phyloP scores from a whole-genome alignment of 2,888 invertebrate species.

The Therioaphis trifolii region DNA sequence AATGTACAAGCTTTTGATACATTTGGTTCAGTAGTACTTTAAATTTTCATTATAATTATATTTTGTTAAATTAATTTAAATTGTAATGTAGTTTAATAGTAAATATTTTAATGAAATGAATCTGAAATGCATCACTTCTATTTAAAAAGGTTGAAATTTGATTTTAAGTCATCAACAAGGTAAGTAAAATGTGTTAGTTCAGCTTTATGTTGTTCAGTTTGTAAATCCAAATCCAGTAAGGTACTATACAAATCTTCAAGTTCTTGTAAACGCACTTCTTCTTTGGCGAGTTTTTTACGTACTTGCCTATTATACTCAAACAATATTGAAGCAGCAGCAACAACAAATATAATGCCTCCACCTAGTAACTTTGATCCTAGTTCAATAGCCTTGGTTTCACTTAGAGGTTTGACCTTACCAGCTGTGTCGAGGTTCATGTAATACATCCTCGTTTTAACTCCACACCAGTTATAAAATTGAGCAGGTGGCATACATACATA shows the following conservation, averaged over 20 bases:
- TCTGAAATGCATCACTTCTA: too few species aligned
- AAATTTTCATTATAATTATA: too few species aligned
- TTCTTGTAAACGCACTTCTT: conserved; percentile 76
- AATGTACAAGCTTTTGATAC: too few species aligned
- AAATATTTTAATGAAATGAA: too few species aligned
- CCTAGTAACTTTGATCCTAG: conserved; percentile 93
- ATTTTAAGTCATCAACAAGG: conserved; percentile 73
- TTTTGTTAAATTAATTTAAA: too few species aligned
- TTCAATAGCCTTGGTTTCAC: conserved; percentile 94
- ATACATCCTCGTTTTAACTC: conserved; percentile 94
- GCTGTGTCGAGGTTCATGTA: conserved; percentile 91
- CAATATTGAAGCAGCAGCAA: conserved; percentile 82
- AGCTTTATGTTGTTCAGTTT: conserved; percentile 80
- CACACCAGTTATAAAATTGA: conserved; percentile 92
- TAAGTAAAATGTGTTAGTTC: conserved; percentile 83
- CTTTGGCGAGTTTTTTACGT: conserved; percentile 83
- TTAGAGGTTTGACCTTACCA: conserved; percentile 83
- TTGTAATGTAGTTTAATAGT: too few species aligned
- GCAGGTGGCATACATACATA: conserved; percentile 96
- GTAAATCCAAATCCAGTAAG: conserved; percentile 79
- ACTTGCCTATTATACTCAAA: conserved; percentile 82
- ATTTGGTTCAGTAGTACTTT: too few species aligned
- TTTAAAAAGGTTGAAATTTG: conserved; percentile 31
- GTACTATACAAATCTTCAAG: conserved; percentile 75
- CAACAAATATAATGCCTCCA: conserved; percentile 87